These are phyloP conservation scores for Limanda limanda DNA, from an alignment of 2,113 vertebrate species.

Conservation along the genomic window DNA sequence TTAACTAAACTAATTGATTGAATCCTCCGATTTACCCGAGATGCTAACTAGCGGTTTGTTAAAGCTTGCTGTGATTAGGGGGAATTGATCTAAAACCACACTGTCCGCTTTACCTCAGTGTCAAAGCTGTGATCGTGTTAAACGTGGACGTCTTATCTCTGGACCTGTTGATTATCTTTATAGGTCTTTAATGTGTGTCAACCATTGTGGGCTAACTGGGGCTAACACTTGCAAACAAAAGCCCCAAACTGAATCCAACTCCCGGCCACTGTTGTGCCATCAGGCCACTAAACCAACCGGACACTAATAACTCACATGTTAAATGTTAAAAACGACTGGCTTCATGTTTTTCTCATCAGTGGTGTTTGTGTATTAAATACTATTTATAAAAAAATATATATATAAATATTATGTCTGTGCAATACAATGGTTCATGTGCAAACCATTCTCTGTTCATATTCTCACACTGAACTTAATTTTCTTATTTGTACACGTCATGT, in stretches of 20 bases:
- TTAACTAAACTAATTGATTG: not conserved
- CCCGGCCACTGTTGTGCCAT: not conserved
- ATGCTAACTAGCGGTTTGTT: constrained; percentile 48
- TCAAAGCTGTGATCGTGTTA: not conserved
- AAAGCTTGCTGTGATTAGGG: constrained; percentile 1
- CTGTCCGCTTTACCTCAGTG: not conserved
- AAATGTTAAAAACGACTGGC: not conserved
- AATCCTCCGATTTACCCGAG: not conserved
- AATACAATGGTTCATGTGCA: too few species aligned
- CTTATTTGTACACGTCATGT: too few species aligned
- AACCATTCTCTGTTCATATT: too few species aligned
- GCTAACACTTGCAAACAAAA: constrained; percentile 2
- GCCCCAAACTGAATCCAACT: not conserved
- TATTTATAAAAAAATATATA: too few species aligned
- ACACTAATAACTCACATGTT: not conserved
- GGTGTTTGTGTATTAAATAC: too few species aligned
- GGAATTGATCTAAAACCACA: not conserved
- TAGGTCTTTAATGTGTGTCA: not conserved
- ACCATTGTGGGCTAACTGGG: not conserved
- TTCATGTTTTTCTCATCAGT: too few species aligned
- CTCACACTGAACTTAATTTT: too few species aligned
- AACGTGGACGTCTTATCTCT: accelerated
- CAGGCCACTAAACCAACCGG: not conserved
- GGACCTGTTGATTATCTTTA: constrained; percentile 40
- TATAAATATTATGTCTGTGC: too few species aligned